phyloP scores from a whole-genome alignment of 1,140 invertebrate genomes.

The Eciton burchellii region DNA sequence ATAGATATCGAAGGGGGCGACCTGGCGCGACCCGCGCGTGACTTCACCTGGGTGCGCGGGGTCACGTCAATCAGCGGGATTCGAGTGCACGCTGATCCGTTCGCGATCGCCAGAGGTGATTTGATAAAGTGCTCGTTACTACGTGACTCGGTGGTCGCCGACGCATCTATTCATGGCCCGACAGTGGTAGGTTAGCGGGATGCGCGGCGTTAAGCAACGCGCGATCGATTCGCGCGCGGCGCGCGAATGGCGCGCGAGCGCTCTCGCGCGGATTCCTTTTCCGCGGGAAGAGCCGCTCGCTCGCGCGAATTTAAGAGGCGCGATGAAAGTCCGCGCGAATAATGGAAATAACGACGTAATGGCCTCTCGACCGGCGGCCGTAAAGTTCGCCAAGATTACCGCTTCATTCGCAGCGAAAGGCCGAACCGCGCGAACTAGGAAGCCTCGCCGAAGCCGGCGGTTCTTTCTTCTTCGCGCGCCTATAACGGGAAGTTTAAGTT shows the following conservation, averaged over 20 bases:
- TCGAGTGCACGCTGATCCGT: constrained; percentile 53
- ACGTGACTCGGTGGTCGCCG: constrained; percentile 59
- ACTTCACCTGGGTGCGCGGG: constrained; percentile 46
- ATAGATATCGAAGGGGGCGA: constrained; percentile 64
- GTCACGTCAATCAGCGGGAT: constrained; percentile 65
- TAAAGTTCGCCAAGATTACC: constrained; percentile 33
- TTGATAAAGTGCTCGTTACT: constrained; percentile 67
- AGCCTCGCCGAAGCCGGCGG: background rate
- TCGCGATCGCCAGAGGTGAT: constrained; percentile 54
- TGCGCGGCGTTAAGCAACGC: constrained; percentile 34
- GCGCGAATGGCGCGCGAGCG: constrained; percentile 4
- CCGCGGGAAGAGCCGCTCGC: background rate
- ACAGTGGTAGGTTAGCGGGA: constrained; percentile 7
- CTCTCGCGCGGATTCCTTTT: constrained; percentile 20
- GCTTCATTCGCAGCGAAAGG: constrained; percentile 10
- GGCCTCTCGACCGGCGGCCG: background rate
- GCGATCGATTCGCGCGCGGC: constrained; percentile 1
- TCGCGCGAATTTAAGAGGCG: background rate
- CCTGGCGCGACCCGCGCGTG: constrained; percentile 55
- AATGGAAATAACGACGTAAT: constrained; percentile 41
- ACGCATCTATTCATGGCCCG: constrained; percentile 32
- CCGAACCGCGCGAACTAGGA: constrained; percentile 10
- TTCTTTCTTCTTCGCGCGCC: background rate
- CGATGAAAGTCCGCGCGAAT: constrained; percentile 9
- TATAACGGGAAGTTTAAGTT: constrained; percentile 26